Base-by-base conservation (phyloP, 1,140 invertebrate species). In the Brevipalpus yothersi region DNA sequence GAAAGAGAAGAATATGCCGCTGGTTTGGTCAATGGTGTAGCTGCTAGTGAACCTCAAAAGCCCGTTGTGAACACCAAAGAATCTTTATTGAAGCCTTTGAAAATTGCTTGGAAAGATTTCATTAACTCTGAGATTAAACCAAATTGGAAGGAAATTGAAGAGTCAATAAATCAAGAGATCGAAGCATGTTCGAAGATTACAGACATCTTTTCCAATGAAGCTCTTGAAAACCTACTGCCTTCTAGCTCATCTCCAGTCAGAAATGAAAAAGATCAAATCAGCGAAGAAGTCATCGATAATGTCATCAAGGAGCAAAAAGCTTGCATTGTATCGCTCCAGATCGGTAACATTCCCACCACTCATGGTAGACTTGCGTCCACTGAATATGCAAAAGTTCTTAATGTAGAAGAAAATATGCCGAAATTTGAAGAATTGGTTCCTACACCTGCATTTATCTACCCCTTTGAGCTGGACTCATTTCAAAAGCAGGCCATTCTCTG, bases 401-500 rank as follows among this genome's bases (percentile, higher is more conserved):
- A 61, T 53, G 23, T 57, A 39, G 31, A 58, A n/a, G 41, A 58
- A 31, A 23, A 49, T 9, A 21, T 56, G 13, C 13, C n/a, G 10
- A 42, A 41, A 41, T 61, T 61, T 41, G 21, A 59, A 21, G 19
- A 47, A n/a, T 10, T 41, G 19, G 39, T 64, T 17, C 59, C 59
- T 2, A 47, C 60, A 40, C 59, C 58, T 21, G 63, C 63, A 4
- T 58, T 58, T 21, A 47, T 9, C 13, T 64, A 60, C 55, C 63
- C 63, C 39, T 99, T 98, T 75, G 87, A 94, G 69, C 75, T 97
- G 64, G 95, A 99, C 72, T 85, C 79, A 9, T 99, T 99, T 69
- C 94, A 98, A 71, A 94, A 98, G 64, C 75, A 88, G 75, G 92
- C 94, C 9, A 90, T 98, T 65, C 70, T 95, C 11, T 86, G 85